Evolutionary conservation across 2,888 invertebrate genomes (phyloP).

Genomic region (Lysandra bellargus): DNA sequence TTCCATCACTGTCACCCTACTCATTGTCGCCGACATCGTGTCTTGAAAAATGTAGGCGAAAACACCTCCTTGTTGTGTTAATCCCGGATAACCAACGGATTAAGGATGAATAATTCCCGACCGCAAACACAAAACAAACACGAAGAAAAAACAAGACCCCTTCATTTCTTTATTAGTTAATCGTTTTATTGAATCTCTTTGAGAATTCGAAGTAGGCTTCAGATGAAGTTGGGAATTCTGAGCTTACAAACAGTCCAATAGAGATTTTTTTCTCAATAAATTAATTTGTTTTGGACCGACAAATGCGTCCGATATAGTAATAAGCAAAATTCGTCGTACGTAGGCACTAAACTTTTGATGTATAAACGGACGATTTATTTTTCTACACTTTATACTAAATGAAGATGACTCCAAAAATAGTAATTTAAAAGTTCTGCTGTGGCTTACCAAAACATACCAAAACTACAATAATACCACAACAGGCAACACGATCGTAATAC

Average conservation of each 20-base stretch:
- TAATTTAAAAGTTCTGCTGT: too few species aligned
- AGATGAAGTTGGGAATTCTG: neutral
- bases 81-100: conserved; percentile 47
- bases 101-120: conserved; percentile 46
- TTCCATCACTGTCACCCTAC: conserved; percentile 33
- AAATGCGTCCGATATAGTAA: neutral
- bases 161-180: conserved; percentile 30
- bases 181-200: conserved; percentile 31
- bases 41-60: conserved; percentile 47
- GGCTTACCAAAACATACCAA: too few species aligned
- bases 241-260: neutral
- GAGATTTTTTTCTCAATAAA: neutral
- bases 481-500: too few species aligned
- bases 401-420: too few species aligned
- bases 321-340: neutral
- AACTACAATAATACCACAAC: too few species aligned
- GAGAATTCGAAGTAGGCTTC: neutral
- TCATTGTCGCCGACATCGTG: conserved; percentile 48
- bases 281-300: neutral
- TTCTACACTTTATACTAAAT: too few species aligned
- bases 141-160: conserved; percentile 42
- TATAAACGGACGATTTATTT: too few species aligned
- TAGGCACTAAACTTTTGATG: neutral
- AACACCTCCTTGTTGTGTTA: conserved; percentile 46
- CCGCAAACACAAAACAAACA: conserved; percentile 51